Evolutionary conservation across 2,113 vertebrate genomes (phyloP).

Genomic region (Macquaria australasica): DNA sequence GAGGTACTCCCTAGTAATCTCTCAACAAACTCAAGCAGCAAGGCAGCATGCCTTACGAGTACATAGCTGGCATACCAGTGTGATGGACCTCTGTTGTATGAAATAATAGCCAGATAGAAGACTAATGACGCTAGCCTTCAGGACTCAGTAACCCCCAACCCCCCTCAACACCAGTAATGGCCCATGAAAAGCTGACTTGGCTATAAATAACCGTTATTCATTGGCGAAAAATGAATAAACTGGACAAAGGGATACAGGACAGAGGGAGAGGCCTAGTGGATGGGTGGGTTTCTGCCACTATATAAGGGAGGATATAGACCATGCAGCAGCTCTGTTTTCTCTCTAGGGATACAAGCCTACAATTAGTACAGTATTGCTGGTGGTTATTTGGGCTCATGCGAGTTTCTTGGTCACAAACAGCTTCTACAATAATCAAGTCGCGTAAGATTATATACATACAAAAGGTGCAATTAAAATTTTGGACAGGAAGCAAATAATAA

Average conservation of each 20-base stretch:
- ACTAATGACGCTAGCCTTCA: slow-evolving; percentile 50
- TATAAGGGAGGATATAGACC: background rate
- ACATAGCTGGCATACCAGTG: slow-evolving; percentile 67
- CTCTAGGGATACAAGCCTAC: background rate
- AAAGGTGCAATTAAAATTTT: background rate
- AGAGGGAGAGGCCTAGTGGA: slow-evolving; percentile 11
- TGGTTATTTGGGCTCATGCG: background rate
- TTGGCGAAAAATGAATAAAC: slow-evolving; percentile 53
- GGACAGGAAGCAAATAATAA: background rate
- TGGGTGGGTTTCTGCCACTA: slow-evolving; percentile 27
- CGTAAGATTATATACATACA: background rate
- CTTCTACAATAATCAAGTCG: background rate
- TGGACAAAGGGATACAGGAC: slow-evolving; percentile 23
- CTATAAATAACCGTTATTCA: slow-evolving; percentile 68
- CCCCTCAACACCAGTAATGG: slow-evolving; percentile 11
- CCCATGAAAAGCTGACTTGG: slow-evolving; percentile 46
- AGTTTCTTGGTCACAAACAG: background rate
- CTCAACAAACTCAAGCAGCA: slow-evolving; percentile 38
- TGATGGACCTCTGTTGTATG: slow-evolving; percentile 33
- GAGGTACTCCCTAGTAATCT: slow-evolving; percentile 47
- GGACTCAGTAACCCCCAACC: slow-evolving; percentile 21
- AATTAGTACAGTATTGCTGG: background rate
- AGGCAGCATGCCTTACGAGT: slow-evolving; percentile 29
- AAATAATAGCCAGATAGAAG: slow-evolving; percentile 63
- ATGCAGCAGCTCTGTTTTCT: slow-evolving; percentile 2